Percentiles rank a stretch among this genome's conserved stretches.
Evolutionary conservation across 2,113 vertebrate genomes (phyloP).

Genomic region (Carollia perspicillata): DNA sequence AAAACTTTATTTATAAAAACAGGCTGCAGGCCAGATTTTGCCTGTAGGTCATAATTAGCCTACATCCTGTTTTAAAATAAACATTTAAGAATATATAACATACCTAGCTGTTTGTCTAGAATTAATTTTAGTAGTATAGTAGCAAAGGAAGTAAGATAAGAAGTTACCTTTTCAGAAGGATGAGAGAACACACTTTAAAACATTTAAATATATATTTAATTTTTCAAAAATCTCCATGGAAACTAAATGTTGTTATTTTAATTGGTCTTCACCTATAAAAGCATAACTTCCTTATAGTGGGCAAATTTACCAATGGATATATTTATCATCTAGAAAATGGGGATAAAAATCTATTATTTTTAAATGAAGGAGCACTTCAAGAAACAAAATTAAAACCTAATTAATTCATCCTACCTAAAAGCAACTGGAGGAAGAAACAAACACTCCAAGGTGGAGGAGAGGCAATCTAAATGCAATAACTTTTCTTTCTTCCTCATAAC

Average conservation of each 20-base stretch:
- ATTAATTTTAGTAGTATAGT: not conserved
- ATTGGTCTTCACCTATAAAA: not conserved
- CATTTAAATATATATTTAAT: not conserved
- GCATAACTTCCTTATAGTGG: not conserved
- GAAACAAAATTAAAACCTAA: constrained; percentile 6
- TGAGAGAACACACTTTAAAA: not conserved
- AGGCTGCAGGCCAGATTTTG: not conserved
- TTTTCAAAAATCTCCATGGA: constrained; percentile 8
- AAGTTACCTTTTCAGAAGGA: not conserved
- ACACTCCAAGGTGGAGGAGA: not conserved
- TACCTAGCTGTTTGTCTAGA: not conserved
- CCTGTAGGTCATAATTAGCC: not conserved
- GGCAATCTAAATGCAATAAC: not conserved
- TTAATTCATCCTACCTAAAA: not conserved
- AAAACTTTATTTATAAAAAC: constrained; percentile 1
- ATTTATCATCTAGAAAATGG: not conserved
- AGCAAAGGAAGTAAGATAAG: not conserved
- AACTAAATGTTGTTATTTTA: not conserved
- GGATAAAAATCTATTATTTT: not conserved
- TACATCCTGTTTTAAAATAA: not conserved
- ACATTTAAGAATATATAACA: not conserved
- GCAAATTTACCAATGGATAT: not conserved
- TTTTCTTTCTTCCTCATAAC: not conserved
- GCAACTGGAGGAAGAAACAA: not conserved
- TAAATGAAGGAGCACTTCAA: not conserved